Evolutionary conservation across 2,888 invertebrate species (phyloP).

Genomic region (Camponotus fellah): DNA sequence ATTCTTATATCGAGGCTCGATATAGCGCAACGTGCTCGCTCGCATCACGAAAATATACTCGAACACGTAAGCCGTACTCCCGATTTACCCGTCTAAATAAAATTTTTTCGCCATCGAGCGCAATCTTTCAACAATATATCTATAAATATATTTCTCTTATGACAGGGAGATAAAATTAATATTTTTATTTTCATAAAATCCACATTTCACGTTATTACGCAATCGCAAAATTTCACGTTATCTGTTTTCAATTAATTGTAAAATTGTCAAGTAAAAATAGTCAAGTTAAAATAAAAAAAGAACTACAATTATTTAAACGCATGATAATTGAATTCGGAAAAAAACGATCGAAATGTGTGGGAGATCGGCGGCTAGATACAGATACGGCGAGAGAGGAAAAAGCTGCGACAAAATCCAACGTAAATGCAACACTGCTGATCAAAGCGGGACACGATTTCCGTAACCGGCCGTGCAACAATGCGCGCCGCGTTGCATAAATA

Average conservation of each 20-base stretch:
- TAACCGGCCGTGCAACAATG: conserved; percentile 74
- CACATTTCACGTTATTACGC: not conserved
- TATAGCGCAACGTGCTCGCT: not conserved
- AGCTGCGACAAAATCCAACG: conserved; percentile 35
- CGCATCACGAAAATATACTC: not conserved
- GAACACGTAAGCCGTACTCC: not conserved
- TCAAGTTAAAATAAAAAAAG: conserved; percentile 18
- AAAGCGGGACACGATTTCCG: conserved; percentile 67
- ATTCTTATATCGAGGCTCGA: conserved; percentile 5
- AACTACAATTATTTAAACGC: not conserved
- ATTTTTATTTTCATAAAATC: not conserved
- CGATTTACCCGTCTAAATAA: not conserved
- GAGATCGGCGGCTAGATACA: conserved; percentile 14
- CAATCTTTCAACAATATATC: not conserved
- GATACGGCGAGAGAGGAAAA: not conserved
- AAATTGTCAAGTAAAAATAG: not conserved
- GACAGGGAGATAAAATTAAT: not conserved
- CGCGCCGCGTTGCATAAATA: conserved; percentile 78
- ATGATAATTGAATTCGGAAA: not conserved
- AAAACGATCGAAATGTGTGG: conserved; percentile 17
- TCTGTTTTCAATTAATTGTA: conserved; percentile 2
- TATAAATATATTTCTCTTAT: too few species aligned
- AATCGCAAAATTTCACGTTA: not conserved
- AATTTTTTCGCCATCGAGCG: not conserved
- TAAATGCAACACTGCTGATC: conserved; percentile 51